phyloP scores from a whole-genome alignment of 1,140 invertebrate species.

The Cyrtorhinus lividipennis region DNA sequence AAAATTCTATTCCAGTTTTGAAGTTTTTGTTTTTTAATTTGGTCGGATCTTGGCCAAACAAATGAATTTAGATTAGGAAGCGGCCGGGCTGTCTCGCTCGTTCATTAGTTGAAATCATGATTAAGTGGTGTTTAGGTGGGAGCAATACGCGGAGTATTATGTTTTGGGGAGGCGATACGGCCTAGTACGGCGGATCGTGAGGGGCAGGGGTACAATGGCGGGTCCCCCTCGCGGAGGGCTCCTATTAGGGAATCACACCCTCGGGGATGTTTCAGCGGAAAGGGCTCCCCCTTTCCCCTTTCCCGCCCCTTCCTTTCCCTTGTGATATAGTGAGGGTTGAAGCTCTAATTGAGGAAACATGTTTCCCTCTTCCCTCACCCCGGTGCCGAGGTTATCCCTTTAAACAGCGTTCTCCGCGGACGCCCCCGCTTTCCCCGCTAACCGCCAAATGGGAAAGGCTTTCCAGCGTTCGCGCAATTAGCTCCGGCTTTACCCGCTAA shows the following conservation, averaged over 20 bases:
- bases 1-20: no score
- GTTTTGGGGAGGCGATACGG: neutral
- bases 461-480: constrained; percentile 3
- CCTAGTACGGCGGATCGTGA: neutral
- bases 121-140: neutral
- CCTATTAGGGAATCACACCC: constrained; percentile 9
- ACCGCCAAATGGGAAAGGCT: constrained; percentile 6
- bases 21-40: no score
- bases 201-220: neutral
- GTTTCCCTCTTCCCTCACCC: neutral
- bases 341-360: constrained; percentile 7
- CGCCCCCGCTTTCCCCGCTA: neutral
- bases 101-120: constrained; percentile 5
- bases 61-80: neutral
- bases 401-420: neutral
- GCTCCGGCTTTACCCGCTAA: neutral
- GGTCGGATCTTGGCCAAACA: no score
- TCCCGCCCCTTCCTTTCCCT: no score
- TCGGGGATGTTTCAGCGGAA: neutral
- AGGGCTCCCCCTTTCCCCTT: neutral
- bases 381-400: neutral
- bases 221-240: neutral
- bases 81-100: neutral
- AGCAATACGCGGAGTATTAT: neutral
- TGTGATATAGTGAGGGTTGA: constrained; percentile 6